Percentiles rank a stretch among this genome's conserved stretches.
These are phyloP conservation scores for Minunthozetes semirufus DNA, from an alignment of 2,888 invertebrate species.

Conservation along the genomic window DNA sequence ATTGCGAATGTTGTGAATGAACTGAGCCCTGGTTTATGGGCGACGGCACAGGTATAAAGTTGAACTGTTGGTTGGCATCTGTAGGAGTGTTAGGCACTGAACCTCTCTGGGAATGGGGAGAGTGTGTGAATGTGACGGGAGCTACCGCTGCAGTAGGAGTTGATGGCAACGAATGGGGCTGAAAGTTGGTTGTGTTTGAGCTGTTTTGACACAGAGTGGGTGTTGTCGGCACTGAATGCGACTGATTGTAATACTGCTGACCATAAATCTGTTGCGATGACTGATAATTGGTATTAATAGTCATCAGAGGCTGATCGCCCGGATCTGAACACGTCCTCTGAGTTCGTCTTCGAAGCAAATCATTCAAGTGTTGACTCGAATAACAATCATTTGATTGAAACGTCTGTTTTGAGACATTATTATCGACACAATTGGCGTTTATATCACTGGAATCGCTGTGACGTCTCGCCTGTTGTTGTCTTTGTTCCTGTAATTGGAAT, in stretches of 20 bases:
- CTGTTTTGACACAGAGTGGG: constrained; percentile 33
- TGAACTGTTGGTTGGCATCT: constrained; percentile 34
- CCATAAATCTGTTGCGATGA: constrained; percentile 3
- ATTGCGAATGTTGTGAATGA: constrained; percentile 23
- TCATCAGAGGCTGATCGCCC: constrained; percentile 19
- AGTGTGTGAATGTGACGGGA: background rate
- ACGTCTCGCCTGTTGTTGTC: constrained; percentile 22
- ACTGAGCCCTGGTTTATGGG: constrained; percentile 24
- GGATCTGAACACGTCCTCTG: constrained; percentile 27
- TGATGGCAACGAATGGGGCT: constrained; percentile 32
- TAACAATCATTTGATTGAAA: background rate
- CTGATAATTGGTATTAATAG: constrained; percentile 24
- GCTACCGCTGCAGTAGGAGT: constrained; percentile 19
- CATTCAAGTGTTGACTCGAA: constrained; percentile 24
- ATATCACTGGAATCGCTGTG: constrained; percentile 30
- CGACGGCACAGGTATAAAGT: constrained; percentile 10
- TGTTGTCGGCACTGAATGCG: constrained; percentile 38
- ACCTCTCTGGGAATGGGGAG: background rate
- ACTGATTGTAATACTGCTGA: constrained; percentile 29
- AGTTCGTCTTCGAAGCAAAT: constrained; percentile 26
- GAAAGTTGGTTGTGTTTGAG: background rate
- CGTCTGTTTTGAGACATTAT: background rate
- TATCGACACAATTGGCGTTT: background rate
- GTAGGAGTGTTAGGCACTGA: constrained; percentile 1
- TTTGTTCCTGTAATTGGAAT: background rate